phyloP scores from a whole-genome alignment of 2,888 invertebrate species.

The Chrysotoxum bicinctum region DNA sequence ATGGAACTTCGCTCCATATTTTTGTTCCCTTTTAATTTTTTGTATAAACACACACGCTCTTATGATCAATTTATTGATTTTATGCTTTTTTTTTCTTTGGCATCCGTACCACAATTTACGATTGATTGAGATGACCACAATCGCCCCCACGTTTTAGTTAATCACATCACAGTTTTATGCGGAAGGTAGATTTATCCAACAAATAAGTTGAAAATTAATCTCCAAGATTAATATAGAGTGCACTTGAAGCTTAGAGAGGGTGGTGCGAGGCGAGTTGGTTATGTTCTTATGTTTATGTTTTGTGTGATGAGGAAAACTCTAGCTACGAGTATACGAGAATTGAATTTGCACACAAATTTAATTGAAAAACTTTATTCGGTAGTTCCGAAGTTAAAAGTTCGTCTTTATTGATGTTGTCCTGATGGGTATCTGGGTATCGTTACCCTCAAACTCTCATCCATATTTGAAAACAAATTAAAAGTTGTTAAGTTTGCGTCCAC shows the following conservation, averaged over 20 bases:
- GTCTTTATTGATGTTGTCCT: conserved; percentile 14
- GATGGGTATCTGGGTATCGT: not conserved
- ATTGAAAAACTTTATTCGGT: conserved; percentile 71
- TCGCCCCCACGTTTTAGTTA: conserved; percentile 39
- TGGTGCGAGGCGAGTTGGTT: not conserved
- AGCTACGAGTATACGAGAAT: conserved; percentile 63
- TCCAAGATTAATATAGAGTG: conserved; percentile 36
- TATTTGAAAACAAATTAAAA: conserved; percentile 68
- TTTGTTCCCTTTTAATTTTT: not conserved
- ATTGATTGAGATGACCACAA: conserved; percentile 58
- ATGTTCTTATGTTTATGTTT: too few relatives aligned
- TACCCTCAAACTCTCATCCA: not conserved
- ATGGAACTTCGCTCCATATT: conserved; percentile 4
- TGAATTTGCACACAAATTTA: conserved; percentile 72
- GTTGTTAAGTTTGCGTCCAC: conserved; percentile 64
- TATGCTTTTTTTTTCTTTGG: not conserved
- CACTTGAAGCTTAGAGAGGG: conserved; percentile 6
- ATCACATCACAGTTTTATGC: conserved; percentile 33
- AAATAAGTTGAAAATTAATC: conserved; percentile 49
- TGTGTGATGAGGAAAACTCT: conserved; percentile 3
- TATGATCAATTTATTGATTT: conserved; percentile 56
- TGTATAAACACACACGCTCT: not conserved
- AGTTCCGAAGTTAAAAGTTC: conserved; percentile 67
- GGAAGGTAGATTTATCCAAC: conserved; percentile 4
- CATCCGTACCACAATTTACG: not conserved